These are phyloP conservation scores for Eriosoma lanigerum DNA, from an alignment of 1,140 invertebrate genomes.

Conservation along the genomic window DNA sequence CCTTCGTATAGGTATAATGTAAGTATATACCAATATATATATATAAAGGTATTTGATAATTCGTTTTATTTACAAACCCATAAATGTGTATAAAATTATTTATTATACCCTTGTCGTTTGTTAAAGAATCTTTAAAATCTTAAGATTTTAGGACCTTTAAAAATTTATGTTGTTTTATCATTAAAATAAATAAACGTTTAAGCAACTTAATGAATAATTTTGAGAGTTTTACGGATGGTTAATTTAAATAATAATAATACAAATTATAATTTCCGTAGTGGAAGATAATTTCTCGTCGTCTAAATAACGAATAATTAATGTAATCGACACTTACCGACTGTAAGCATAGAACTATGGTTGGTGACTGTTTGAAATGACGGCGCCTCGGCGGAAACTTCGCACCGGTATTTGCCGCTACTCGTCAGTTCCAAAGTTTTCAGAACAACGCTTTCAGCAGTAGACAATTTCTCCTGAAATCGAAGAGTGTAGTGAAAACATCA, in stretches of 20 bases:
- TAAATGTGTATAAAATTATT: background rate
- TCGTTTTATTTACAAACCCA: background rate
- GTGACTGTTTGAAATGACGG: slow-evolving; percentile 77
- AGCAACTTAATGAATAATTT: background rate
- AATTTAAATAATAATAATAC: too few species aligned
- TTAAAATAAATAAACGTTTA: background rate
- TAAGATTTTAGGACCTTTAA: too few species aligned
- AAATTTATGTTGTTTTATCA: background rate
- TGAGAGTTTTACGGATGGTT: too few species aligned
- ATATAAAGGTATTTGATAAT: background rate
- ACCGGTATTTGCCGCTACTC: slow-evolving; percentile 77
- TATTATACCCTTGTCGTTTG: background rate
- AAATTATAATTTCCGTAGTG: too few species aligned
- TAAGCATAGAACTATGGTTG: slow-evolving; percentile 73
- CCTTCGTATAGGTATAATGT: too few species aligned
- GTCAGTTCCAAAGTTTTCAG: slow-evolving; percentile 73
- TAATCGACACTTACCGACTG: slow-evolving; percentile 70
- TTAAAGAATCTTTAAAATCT: background rate
- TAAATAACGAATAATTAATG: too few species aligned
- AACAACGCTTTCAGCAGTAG: slow-evolving; percentile 72
- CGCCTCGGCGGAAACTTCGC: slow-evolving; percentile 83
- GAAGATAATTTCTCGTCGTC: too few species aligned
- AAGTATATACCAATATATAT: too few species aligned
- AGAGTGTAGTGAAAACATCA: too few species aligned
- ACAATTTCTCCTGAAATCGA: slow-evolving; percentile 68